Evolutionary conservation across 2,888 invertebrate genomes (phyloP).

Genomic region (Cosmia pyralina): DNA sequence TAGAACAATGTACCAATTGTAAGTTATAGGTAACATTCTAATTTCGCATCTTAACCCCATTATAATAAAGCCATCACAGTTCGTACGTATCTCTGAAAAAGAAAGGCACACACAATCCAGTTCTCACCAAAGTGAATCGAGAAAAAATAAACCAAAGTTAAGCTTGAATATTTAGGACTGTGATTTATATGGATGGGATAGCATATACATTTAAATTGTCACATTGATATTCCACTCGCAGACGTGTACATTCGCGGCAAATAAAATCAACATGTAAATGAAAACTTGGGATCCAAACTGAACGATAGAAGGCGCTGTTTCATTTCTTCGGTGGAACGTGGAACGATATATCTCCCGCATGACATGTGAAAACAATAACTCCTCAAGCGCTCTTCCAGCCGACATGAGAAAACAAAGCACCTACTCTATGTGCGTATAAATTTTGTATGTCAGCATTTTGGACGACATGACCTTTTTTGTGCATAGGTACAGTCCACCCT

Average conservation of each 20-base stretch:
- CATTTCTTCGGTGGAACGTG: conserved; percentile 74
- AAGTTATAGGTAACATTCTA: not conserved
- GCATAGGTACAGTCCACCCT: conserved; percentile 59
- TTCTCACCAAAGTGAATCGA: conserved; percentile 46
- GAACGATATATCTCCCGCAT: conserved; percentile 79
- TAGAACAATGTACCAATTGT: not conserved
- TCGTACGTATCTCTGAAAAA: conserved; percentile 17
- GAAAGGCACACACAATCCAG: conserved; percentile 23
- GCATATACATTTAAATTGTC: conserved; percentile 69
- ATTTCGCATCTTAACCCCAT: conserved; percentile 1
- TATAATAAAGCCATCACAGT: conserved; percentile 5
- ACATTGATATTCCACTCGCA: conserved; percentile 68
- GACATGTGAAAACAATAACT: conserved; percentile 85
- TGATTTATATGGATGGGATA: conserved; percentile 69
- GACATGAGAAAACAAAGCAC: conserved; percentile 76
- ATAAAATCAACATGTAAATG: conserved; percentile 70
- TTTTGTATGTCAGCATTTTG: conserved; percentile 74
- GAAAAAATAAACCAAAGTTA: conserved; percentile 61
- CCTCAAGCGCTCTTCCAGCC: conserved; percentile 70
- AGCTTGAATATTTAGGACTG: conserved; percentile 66
- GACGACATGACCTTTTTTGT: conserved; percentile 74
- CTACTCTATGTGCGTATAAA: conserved; percentile 70
- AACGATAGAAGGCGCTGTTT: conserved; percentile 66
- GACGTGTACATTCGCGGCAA: conserved; percentile 57
- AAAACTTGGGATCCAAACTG: conserved; percentile 60